Percentiles rank a stretch among this genome's conserved stretches.
These are phyloP conservation scores for Ellobium chinense DNA, from an alignment of 2,888 invertebrate genomes.

Conservation along the genomic window DNA sequence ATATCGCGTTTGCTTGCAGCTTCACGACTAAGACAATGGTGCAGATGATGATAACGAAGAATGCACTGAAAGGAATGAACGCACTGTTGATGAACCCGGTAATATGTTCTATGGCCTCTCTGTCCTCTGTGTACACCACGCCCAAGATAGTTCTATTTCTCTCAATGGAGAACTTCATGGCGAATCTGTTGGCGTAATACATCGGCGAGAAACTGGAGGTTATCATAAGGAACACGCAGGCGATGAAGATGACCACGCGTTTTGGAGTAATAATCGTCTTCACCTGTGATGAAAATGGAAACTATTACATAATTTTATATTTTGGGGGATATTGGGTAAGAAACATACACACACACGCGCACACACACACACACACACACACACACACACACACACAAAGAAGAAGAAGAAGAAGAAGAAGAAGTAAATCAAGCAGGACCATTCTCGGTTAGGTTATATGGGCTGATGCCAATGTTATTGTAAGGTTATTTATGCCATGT, in stretches of 20 bases:
- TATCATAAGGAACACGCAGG: not conserved
- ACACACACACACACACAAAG: no score
- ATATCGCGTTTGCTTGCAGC: not conserved
- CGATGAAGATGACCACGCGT: not conserved
- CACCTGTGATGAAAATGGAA: no score
- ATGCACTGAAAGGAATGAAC: not conserved
- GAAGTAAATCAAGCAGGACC: no score
- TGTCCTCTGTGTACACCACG: not conserved
- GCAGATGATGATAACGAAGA: not conserved
- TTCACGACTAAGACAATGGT: not conserved
- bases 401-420: no score
- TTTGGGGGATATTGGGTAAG: no score
- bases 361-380: no score
- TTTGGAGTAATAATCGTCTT: not conserved
- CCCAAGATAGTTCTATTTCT: not conserved
- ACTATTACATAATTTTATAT: no score
- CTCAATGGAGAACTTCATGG: not conserved
- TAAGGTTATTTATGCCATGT: no score
- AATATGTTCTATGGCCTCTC: not conserved
- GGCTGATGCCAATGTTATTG: no score
- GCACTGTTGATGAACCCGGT: not conserved
- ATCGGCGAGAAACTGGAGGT: not conserved
- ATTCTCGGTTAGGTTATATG: no score
- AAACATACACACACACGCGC: no score
- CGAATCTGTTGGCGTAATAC: not conserved